Percentiles rank a stretch among this genome's conserved stretches.
phyloP scores from a whole-genome alignment of 1,140 invertebrate species.

The Lasaia peninsularis region DNA sequence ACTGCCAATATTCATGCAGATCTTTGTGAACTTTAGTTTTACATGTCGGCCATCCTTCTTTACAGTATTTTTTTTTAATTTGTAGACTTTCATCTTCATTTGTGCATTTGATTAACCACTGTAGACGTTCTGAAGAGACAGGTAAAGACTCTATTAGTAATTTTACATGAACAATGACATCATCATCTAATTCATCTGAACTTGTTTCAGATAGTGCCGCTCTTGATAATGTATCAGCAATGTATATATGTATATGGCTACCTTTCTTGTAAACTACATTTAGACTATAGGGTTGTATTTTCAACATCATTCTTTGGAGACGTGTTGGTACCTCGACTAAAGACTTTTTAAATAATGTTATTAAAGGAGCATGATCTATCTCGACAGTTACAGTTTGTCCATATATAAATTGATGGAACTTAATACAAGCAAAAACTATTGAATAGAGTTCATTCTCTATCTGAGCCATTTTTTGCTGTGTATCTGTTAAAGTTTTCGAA shows the following conservation, averaged over 20 bases:
- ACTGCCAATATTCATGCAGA: conserved; percentile 21
- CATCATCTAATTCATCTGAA: conserved; percentile 6
- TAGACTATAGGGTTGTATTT: conserved; percentile 27
- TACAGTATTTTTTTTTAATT: conserved; percentile 25
- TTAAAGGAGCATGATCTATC: conserved; percentile 26
- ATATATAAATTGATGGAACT: conserved; percentile 35
- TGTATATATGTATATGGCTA: conserved; percentile 21
- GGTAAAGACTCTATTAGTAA: conserved; percentile 24
- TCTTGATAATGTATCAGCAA: conserved; percentile 27
- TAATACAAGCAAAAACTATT: conserved; percentile 24
- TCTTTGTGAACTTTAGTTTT: conserved; percentile 21
- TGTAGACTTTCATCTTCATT: conserved; percentile 21
- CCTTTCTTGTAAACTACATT: conserved; percentile 26
- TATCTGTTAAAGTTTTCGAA: conserved; percentile 23
- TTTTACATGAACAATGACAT: conserved; percentile 25
- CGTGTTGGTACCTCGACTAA: conserved; percentile 25
- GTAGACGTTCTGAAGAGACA: conserved; percentile 22
- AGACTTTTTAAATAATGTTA: conserved; percentile 29
- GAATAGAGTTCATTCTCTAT: conserved; percentile 32
- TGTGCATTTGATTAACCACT: conserved; percentile 20
- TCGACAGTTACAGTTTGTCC: conserved; percentile 55
- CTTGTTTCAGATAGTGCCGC: conserved; percentile 5
- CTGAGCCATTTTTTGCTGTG: conserved; percentile 25
- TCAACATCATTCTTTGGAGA: conserved; percentile 31
- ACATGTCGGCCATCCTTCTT: conserved; percentile 23